A percentile compares a stretch with the other conserved stretches of the same genome.
Evolutionary conservation across 2,888 invertebrate species (phyloP).

Genomic region (Papilio protenor): DNA sequence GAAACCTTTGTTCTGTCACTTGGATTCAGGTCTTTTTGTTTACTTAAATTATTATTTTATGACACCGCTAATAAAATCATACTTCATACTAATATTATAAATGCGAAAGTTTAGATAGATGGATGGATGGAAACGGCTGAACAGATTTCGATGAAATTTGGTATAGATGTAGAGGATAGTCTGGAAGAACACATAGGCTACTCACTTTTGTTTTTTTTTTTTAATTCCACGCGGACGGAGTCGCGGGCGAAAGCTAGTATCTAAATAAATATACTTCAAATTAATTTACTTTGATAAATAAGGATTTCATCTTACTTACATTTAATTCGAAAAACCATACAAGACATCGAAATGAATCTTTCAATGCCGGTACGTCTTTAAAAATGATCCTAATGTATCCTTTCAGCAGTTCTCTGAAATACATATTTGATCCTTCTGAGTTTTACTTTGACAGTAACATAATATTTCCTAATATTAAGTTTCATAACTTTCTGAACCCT

Average conservation of each 20-base stretch:
- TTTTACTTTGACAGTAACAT: conserved; percentile 38
- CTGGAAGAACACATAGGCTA: too few species aligned
- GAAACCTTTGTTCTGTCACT: conserved; percentile 10
- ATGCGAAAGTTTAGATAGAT: too few species aligned
- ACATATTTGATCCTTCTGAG: conserved; percentile 34
- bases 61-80: neutral
- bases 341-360: neutral
- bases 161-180: too few species aligned
- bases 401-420: conserved; percentile 29
- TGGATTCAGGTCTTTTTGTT: conserved; percentile 15
- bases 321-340: neutral
- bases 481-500: conserved; percentile 49
- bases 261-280: too few species aligned
- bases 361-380: neutral
- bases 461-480: conserved; percentile 41
- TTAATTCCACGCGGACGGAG: too few species aligned
- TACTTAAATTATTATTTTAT: neutral
- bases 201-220: too few species aligned
- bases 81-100: too few species aligned
- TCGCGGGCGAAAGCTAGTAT: too few species aligned
- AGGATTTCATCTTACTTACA: too few species aligned
- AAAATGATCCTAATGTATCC: conserved; percentile 26
- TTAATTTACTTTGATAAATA: too few species aligned
- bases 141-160: too few species aligned
- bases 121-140: too few species aligned